These are phyloP conservation scores for Folsomia manolachei DNA, from an alignment of 2,888 invertebrate species.

Conservation along the genomic window DNA sequence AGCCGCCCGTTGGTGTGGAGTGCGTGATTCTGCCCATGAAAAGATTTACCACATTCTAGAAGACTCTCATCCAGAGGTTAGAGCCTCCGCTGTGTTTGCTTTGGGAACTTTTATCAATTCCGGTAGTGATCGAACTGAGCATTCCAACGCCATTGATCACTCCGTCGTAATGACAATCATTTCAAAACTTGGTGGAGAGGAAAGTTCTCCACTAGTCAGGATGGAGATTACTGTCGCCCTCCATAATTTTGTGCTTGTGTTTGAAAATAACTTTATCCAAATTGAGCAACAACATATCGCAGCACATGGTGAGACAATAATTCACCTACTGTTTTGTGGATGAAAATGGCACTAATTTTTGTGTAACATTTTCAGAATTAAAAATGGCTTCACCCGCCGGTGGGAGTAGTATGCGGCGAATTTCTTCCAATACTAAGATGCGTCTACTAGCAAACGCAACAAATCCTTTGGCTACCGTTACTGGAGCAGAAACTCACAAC, in stretches of 20 bases:
- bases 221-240: slow-evolving; percentile 81
- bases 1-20: slow-evolving; percentile 89
- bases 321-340: not conserved
- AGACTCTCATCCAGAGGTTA: slow-evolving; percentile 83
- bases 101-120: slow-evolving; percentile 90
- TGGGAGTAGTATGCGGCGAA: slow-evolving; percentile 49
- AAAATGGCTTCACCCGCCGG: slow-evolving; percentile 38
- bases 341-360: too few relatives aligned
- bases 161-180: slow-evolving; percentile 84
- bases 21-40: slow-evolving; percentile 92
- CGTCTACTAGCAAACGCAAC: slow-evolving; percentile 53
- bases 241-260: slow-evolving; percentile 79
- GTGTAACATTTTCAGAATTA: slow-evolving; percentile 24
- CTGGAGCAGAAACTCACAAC: slow-evolving; percentile 46
- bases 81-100: slow-evolving; percentile 91
- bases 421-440: slow-evolving; percentile 56
- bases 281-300: slow-evolving; percentile 55
- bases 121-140: slow-evolving; percentile 78
- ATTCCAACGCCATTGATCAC: slow-evolving; percentile 91
- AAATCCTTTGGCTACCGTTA: slow-evolving; percentile 53
- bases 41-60: slow-evolving; percentile 77
- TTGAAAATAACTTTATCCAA: slow-evolving; percentile 82
- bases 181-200: slow-evolving; percentile 66
- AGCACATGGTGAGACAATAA: slow-evolving; percentile 27
- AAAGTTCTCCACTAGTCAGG: slow-evolving; percentile 85